Evolutionary conservation across 2,888 invertebrate genomes (phyloP).

Genomic region (Hirtodrosophila duncani): DNA sequence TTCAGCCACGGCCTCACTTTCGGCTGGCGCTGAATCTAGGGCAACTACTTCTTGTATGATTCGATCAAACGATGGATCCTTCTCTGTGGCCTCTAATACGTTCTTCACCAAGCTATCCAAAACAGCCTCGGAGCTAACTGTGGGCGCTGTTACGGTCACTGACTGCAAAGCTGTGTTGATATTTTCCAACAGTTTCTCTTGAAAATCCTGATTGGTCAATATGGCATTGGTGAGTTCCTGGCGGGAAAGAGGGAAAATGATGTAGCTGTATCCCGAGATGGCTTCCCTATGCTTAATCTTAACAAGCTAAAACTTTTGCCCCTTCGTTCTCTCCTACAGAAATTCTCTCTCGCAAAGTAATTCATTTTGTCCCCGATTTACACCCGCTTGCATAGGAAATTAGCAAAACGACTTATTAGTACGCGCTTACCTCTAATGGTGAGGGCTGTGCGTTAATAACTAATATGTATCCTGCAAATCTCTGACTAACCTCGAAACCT

Average conservation of each 20-base stretch:
- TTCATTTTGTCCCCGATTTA: no score
- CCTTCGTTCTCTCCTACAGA: no score
- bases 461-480: no score
- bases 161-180: slow-evolving; percentile 69
- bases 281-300: no score
- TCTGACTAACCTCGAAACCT: no score
- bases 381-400: no score
- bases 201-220: slow-evolving; percentile 71
- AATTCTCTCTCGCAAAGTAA: no score
- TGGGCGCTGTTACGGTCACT: slow-evolving; percentile 39
- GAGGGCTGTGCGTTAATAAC: no score
- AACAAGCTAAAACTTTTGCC: no score
- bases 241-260: not conserved
- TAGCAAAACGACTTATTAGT: no score
- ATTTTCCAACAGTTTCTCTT: slow-evolving; percentile 70
- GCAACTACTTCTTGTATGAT: slow-evolving; percentile 72
- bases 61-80: slow-evolving; percentile 75
- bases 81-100: slow-evolving; percentile 74
- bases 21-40: not conserved
- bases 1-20: not conserved
- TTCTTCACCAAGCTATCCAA: slow-evolving; percentile 74
- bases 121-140: slow-evolving; percentile 50
- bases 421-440: no score
- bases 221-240: slow-evolving; percentile 73
- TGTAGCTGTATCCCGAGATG: no score